Evolutionary conservation across 2,113 vertebrate species (phyloP).

Genomic region (Vulpes lagopus): DNA sequence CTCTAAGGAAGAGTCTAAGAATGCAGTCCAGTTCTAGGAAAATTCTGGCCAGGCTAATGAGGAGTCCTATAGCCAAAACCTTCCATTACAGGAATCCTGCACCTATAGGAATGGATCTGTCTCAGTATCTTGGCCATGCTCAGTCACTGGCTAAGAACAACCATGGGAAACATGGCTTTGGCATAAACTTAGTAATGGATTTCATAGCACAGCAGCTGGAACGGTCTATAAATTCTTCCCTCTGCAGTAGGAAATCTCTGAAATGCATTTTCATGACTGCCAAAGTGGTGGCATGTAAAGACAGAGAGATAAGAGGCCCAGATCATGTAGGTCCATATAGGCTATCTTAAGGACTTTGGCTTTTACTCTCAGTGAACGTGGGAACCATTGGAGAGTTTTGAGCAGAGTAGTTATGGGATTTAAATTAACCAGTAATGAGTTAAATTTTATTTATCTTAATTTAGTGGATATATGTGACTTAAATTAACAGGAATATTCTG

Average conservation of each 20-base stretch:
- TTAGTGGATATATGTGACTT: background rate
- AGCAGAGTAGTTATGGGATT: background rate
- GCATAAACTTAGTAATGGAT: background rate
- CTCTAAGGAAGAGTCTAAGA: background rate
- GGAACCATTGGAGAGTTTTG: background rate
- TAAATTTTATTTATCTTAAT: background rate
- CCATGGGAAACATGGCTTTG: background rate
- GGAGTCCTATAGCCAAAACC: background rate
- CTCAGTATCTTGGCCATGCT: background rate
- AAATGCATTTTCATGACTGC: background rate
- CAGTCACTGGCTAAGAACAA: background rate
- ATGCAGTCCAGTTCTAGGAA: background rate
- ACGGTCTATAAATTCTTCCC: background rate
- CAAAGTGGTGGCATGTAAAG: background rate
- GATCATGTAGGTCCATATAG: background rate
- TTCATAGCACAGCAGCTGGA: background rate
- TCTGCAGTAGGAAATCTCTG: background rate
- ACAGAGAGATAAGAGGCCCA: background rate
- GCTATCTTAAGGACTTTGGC: background rate
- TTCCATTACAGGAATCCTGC: background rate
- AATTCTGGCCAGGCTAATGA: background rate
- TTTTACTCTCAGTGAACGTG: constrained; percentile 16
- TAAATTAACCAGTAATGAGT: background rate
- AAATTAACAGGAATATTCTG: constrained; percentile 6
- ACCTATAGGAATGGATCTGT: background rate